Evolutionary conservation across 2,888 invertebrate species (phyloP).

Genomic region (Thymelicus acteon): DNA sequence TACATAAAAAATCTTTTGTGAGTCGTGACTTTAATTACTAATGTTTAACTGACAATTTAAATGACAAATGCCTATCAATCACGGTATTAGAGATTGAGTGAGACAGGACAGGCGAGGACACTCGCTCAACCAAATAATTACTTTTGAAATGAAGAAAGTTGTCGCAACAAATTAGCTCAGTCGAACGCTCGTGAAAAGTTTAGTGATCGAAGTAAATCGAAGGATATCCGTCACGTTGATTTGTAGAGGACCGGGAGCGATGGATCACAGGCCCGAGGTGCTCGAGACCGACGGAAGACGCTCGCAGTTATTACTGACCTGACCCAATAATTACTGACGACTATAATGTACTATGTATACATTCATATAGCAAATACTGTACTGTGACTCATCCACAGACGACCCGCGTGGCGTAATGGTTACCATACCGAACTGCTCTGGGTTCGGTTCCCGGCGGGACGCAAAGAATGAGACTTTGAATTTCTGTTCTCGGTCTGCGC

Average conservation of each 20-base stretch:
- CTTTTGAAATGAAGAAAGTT: constrained; percentile 29
- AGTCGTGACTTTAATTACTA: too few relatives aligned
- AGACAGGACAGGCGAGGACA: neutral
- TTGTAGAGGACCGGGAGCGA: neutral
- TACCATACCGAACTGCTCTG: too few relatives aligned
- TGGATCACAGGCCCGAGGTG: neutral
- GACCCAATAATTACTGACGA: too few relatives aligned
- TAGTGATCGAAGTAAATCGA: constrained; percentile 28
- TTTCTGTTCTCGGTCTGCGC: too few relatives aligned
- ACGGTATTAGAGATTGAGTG: neutral
- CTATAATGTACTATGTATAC: too few relatives aligned
- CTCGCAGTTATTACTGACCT: neutral
- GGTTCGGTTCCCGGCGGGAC: too few relatives aligned
- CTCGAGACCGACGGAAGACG: neutral
- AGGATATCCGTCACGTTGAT: constrained; percentile 27
- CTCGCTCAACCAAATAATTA: constrained; percentile 19
- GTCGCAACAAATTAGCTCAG: constrained; percentile 31
- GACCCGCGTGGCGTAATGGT: too few relatives aligned
- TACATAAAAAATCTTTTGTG: too few relatives aligned
- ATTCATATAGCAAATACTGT: too few relatives aligned
- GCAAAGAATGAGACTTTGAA: too few relatives aligned
- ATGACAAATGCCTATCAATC: neutral
- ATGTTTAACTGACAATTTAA: too few relatives aligned
- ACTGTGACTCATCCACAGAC: too few relatives aligned
- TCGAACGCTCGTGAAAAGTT: constrained; percentile 24